Base-by-base conservation (phyloP, 2,888 invertebrate genomes). In the Parasteatoda lunata region DNA sequence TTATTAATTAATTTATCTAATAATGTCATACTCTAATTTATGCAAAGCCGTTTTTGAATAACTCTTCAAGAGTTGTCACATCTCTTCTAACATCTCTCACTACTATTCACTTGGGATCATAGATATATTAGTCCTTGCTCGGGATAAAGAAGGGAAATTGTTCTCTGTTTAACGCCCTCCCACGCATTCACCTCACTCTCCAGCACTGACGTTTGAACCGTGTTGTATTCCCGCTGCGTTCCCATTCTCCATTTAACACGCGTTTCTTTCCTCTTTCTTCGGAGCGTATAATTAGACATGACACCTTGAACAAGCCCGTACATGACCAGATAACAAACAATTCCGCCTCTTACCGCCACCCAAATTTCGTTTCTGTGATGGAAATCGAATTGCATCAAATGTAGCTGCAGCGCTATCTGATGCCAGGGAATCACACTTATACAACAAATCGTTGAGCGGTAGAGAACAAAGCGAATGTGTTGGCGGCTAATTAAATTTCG, bases 31-130 rank as follows among this genome's bases (percentile, higher is more conserved):
- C 8, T 49, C 68, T 77, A 77, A 77, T 77, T 77, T 77, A 77
- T 77, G 66, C 77, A 77, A 45, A 68, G n/a, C 77, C 66, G 77
- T 77, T 77, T 77, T 77, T 77, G 68, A 77, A 49, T 68, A 66
- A 13, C 49, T 15, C 15, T 13, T 51, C 66, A 66, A 15, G 52
- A 68, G 66, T 52, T 77, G 68, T 77, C 77, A 75, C 64, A 47
- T 65, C 65, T 59, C 75, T 64, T 15, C 75, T 75, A 65, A 75
- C 75, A 75, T 59, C 47, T 75, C 75, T 75, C 30, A 30, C 30
- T 30, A 30, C 30, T 30, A 30, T 30, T 30, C 30, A 30, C 30
- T 30, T 30, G 30, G 30, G 30, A 30, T 30, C 30, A 30, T 30
- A 30, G 30, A 30, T 30, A 30, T 30, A 30, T 30, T 30, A 30